These are phyloP conservation scores for Tragelaphus strepsiceros DNA, from an alignment of 2,113 vertebrate species.

Conservation along the genomic window DNA sequence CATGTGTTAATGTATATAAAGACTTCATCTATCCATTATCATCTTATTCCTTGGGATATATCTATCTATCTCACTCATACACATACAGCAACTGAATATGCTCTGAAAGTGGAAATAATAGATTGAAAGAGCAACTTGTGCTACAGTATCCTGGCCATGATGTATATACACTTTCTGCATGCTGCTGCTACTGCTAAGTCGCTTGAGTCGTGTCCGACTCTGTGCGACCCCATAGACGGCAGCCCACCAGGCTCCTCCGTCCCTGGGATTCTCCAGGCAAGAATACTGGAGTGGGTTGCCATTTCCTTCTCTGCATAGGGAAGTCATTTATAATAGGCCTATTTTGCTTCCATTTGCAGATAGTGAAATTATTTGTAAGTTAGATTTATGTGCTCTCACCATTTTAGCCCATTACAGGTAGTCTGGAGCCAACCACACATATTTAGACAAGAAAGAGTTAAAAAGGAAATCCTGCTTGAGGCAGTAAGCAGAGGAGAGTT, in stretches of 20 bases:
- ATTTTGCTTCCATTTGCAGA: neutral
- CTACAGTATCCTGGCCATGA: neutral
- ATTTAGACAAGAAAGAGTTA: constrained; percentile 14
- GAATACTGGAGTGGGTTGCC: no score
- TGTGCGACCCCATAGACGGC: no score
- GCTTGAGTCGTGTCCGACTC: no score
- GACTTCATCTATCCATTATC: neutral
- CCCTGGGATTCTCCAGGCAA: no score
- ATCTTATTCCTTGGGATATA: neutral
- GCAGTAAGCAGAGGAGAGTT: neutral
- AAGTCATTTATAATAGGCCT: neutral
- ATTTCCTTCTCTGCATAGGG: neutral
- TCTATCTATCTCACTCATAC: neutral
- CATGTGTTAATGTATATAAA: neutral
- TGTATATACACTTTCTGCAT: neutral
- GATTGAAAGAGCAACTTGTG: neutral
- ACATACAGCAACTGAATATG: neutral
- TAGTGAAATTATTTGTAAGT: neutral
- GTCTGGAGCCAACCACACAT: neutral
- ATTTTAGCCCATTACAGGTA: neutral
- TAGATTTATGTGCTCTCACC: neutral
- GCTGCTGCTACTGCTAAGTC: no score
- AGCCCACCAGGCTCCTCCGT: no score
- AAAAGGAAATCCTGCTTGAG: neutral
- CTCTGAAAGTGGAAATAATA: neutral